A percentile compares a stretch with the other conserved stretches of the same genome.
Conservation (phyloP, 30 jellyfish, hydroid and myxozoan genomes). For the Sanderia malayensis region DNA sequence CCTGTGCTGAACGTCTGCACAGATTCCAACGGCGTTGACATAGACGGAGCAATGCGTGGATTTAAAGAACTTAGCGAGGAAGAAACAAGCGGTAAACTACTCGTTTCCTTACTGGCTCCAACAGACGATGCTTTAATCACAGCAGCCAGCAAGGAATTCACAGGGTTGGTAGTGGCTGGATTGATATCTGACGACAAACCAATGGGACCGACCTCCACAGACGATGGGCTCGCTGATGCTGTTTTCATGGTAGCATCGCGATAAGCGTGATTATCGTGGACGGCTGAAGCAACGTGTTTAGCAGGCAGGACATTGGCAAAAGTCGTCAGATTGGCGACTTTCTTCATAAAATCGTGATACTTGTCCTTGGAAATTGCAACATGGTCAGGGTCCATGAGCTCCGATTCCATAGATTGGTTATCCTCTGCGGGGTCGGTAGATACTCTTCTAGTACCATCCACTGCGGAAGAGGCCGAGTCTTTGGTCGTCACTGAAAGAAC, state of each 20-base stretch:
- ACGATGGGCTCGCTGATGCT: not conserved
- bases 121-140: not conserved
- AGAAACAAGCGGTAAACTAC: not conserved
- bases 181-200: not conserved
- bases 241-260: not conserved
- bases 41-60: not conserved
- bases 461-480: not conserved
- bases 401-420: constrained; percentile 32
- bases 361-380: constrained; percentile 5
- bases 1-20: not conserved
- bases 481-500: not conserved
- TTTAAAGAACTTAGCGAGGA: not conserved
- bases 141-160: not conserved
- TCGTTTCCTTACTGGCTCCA: not conserved
- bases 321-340: constrained; percentile 31
- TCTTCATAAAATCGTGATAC: constrained; percentile 18
- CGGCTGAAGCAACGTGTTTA: constrained; percentile 32
- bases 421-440: not conserved
- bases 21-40: not conserved
- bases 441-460: not conserved
- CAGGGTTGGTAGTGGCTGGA: not conserved
- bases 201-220: not conserved
- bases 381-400: constrained; percentile 57
- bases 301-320: constrained; percentile 52
- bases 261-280: not conserved